phyloP scores from a whole-genome alignment of 2,888 invertebrate genomes.

The Pheosia tremula region DNA sequence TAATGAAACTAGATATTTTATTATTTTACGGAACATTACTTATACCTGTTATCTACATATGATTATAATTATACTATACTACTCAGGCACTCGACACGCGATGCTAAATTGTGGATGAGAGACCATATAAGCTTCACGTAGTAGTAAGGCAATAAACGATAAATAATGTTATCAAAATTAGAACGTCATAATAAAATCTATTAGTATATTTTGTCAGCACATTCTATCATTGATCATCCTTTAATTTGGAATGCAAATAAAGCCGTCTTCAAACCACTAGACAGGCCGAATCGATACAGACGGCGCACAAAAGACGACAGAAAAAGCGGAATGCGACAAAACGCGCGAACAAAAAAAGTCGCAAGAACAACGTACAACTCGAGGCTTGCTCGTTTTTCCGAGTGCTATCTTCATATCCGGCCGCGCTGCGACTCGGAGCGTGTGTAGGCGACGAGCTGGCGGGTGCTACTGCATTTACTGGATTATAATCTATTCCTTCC shows the following conservation, averaged over 20 bases:
- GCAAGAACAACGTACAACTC: constrained; percentile 68
- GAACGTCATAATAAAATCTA: too few species aligned
- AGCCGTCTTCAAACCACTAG: constrained; percentile 31
- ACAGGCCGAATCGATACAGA: constrained; percentile 60
- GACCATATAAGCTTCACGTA: too few species aligned
- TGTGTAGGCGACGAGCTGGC: constrained; percentile 23
- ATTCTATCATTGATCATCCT: constrained; percentile 2
- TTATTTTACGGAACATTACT: neutral
- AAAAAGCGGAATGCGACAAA: constrained; percentile 56
- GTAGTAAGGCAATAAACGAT: too few species aligned
- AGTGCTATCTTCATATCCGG: constrained; percentile 81
- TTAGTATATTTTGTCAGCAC: neutral
- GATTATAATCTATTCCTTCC: too few species aligned
- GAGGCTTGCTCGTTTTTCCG: constrained; percentile 70
- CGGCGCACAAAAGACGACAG: constrained; percentile 56
- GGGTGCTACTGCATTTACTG: neutral
- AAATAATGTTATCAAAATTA: too few species aligned
- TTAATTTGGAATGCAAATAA: constrained; percentile 7
- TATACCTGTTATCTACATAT: too few species aligned
- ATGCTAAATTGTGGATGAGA: too few species aligned
- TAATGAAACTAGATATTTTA: constrained; percentile 16
- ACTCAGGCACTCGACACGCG: neutral
- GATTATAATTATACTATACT: too few species aligned
- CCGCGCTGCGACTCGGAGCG: constrained; percentile 41
- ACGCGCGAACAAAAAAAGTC: constrained; percentile 51